Evolutionary conservation across 2,113 vertebrate genomes (phyloP).

Genomic region (Trogon surrucura): DNA sequence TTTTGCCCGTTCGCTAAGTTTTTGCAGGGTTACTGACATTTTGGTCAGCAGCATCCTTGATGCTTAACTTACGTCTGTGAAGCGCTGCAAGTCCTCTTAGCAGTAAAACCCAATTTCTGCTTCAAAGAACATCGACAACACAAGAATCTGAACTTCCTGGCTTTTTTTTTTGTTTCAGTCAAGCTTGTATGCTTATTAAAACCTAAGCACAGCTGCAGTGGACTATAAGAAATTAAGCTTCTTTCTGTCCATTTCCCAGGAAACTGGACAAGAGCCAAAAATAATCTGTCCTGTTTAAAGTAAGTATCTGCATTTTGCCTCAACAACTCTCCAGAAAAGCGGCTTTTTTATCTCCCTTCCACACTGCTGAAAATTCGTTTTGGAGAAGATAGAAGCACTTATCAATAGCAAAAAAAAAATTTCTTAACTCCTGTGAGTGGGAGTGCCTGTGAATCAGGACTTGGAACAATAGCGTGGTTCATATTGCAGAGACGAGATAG

Average conservation of each 20-base stretch:
- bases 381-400: background rate
- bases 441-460: background rate
- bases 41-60: background rate
- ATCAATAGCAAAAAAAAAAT: background rate
- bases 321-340: background rate
- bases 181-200: slow-evolving; percentile 14
- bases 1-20: background rate
- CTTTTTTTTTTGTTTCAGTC: background rate
- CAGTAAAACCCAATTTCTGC: background rate
- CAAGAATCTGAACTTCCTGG: background rate
- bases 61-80: background rate
- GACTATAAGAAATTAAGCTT: slow-evolving; percentile 16
- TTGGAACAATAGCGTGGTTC: background rate
- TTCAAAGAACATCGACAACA: background rate
- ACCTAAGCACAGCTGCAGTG: slow-evolving; percentile 20
- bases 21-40: background rate
- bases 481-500: background rate
- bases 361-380: background rate
- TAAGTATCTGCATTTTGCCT: slow-evolving; percentile 3
- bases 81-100: background rate
- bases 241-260: slow-evolving; percentile 49
- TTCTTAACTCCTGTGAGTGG: background rate
- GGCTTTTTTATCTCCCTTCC: background rate
- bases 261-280: slow-evolving; percentile 35
- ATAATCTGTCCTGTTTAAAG: background rate